A percentile compares a stretch with the other conserved stretches of the same genome.
phyloP scores from a whole-genome alignment of 2,888 invertebrate species.

The Arrhopalites spinosus region DNA sequence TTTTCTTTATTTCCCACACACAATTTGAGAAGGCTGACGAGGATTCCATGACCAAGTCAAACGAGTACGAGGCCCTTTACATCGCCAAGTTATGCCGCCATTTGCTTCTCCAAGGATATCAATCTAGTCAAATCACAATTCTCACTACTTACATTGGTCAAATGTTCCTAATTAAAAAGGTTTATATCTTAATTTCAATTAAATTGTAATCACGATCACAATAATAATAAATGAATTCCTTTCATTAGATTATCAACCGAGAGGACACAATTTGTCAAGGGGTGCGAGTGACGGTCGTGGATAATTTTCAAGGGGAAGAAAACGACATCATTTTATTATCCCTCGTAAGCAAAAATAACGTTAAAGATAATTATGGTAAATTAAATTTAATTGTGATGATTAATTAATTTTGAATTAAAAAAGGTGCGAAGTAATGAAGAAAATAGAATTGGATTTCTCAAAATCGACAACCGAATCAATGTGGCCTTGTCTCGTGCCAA shows the following conservation, averaged over 20 bases:
- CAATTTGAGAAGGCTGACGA: constrained; percentile 65
- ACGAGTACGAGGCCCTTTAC: constrained; percentile 70
- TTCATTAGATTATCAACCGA: not conserved
- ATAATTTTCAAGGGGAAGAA: constrained; percentile 83
- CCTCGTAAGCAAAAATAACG: too few species aligned
- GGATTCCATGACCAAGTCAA: constrained; percentile 66
- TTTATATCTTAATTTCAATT: constrained; percentile 53
- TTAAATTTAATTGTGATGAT: too few species aligned
- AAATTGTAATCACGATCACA: not conserved
- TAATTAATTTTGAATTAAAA: too few species aligned
- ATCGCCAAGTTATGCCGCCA: constrained; percentile 67
- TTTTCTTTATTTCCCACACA: constrained; percentile 73
- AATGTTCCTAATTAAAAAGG: constrained; percentile 65
- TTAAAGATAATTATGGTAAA: too few species aligned
- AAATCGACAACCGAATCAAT: constrained; percentile 73
- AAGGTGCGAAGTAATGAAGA: constrained; percentile 72
- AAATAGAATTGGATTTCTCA: constrained; percentile 72
- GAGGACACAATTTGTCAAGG: constrained; percentile 59
- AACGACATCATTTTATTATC: constrained; percentile 78
- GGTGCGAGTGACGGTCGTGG: constrained; percentile 71
- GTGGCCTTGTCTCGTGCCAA: constrained; percentile 76
- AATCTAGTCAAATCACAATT: constrained; percentile 70
- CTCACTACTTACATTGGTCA: constrained; percentile 75
- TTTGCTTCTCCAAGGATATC: constrained; percentile 68
- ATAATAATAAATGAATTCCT: not conserved